These are phyloP conservation scores for Acleris laterana DNA, from an alignment of 2,888 invertebrate species.

Conservation along the genomic window DNA sequence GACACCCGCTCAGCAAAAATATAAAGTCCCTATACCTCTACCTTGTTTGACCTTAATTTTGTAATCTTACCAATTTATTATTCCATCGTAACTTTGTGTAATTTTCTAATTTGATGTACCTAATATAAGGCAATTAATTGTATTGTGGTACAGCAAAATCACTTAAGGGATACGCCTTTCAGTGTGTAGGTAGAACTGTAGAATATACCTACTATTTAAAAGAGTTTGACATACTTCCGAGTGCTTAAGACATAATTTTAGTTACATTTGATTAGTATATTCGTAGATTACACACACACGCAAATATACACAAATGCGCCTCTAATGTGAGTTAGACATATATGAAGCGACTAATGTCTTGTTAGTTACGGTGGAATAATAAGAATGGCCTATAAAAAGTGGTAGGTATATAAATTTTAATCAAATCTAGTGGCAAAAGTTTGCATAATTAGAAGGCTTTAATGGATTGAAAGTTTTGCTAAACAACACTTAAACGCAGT, in stretches of 20 bases:
- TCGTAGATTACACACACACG: no score
- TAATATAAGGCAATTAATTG: conserved; percentile 1
- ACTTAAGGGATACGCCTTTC: not conserved
- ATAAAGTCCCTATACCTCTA: conserved; percentile 4
- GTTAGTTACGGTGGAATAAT: not conserved
- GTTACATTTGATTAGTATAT: no score
- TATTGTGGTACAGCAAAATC: not conserved
- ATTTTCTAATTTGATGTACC: not conserved
- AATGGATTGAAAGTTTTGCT: conserved; percentile 23
- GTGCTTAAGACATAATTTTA: no score
- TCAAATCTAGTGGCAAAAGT: not conserved
- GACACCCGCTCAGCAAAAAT: conserved; percentile 11
- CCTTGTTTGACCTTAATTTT: conserved; percentile 13
- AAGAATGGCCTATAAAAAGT: not conserved
- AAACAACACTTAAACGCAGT: conserved; percentile 14
- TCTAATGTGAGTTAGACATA: no score
- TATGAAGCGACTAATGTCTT: not conserved
- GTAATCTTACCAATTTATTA: conserved; percentile 17
- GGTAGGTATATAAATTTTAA: no score
- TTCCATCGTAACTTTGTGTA: conserved; percentile 2
- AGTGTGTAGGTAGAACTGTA: no score
- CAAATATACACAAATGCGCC: no score
- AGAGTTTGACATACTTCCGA: no score
- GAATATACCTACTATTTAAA: no score
- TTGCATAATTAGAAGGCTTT: not conserved